Evolutionary conservation across 1,140 invertebrate species (phyloP).

Genomic region (Macrosteles quadrilineatus): DNA sequence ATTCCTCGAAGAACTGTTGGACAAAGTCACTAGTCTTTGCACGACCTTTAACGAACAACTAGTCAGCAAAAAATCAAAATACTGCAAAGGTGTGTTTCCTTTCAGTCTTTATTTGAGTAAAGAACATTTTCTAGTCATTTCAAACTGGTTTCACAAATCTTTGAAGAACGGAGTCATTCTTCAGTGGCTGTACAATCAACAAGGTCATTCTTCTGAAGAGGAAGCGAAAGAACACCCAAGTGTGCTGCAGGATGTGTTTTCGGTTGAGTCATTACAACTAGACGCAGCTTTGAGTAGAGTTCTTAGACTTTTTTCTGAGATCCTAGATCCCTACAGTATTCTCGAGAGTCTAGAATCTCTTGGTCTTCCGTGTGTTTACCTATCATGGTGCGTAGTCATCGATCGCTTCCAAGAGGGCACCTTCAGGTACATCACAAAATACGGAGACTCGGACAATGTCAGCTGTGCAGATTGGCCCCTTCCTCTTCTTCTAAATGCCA

Average conservation of each 20-base stretch:
- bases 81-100: slow-evolving; percentile 31
- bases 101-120: slow-evolving; percentile 32
- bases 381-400: slow-evolving; percentile 41
- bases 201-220: background rate
- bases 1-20: slow-evolving; percentile 28
- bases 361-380: slow-evolving; percentile 39
- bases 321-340: slow-evolving; percentile 39
- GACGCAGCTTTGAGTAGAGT: slow-evolving; percentile 40
- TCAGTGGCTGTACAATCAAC: slow-evolving; percentile 36
- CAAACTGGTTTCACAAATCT: slow-evolving; percentile 36
- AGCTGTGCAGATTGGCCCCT: slow-evolving; percentile 39
- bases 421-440: slow-evolving; percentile 34
- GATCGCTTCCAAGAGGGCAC: slow-evolving; percentile 40
- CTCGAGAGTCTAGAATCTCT: slow-evolving; percentile 36
- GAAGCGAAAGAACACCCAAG: slow-evolving; percentile 34
- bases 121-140: slow-evolving; percentile 34
- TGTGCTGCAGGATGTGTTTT: slow-evolving; percentile 38
- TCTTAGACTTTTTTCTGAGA: slow-evolving; percentile 40
- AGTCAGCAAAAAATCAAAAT: slow-evolving; percentile 29
- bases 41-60: slow-evolving; percentile 19
- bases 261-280: slow-evolving; percentile 35
- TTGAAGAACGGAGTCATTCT: slow-evolving; percentile 35
- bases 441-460: slow-evolving; percentile 30
- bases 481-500: slow-evolving; percentile 42
- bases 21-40: slow-evolving; percentile 8